Evolutionary conservation across 23 tunicate species (phyloP), one percentile per base, ranked within the genome.

Genomic region (Phallusia fumigata): DNA sequence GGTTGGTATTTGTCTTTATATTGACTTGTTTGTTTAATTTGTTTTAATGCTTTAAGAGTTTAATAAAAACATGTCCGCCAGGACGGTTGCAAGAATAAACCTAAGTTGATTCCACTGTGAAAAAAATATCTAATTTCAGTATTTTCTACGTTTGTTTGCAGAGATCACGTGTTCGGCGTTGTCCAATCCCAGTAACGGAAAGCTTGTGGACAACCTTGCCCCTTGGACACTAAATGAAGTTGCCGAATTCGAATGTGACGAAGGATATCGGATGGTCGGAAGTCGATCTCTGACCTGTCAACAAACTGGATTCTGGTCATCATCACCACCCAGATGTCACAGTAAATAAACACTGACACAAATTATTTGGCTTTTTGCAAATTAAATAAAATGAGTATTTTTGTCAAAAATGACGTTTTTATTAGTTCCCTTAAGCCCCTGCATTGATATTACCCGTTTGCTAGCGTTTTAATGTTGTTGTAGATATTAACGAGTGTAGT

Each of bases 191-290:
- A 74, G 34, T 12, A 65, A 83, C 36, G 87, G 91, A 26, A 32
- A 21, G 52, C 64, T 81, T 32, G 31, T 33, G 0, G n/a, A 65
- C 32, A 32, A 30, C 22, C 77, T 24, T 65, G 77, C 64, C 19
- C 33, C 36, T 5, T 65, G 31, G 35, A 30, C 28, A 0, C 75
- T 81, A 30, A 65, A 81, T 52, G 31, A 35, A 40, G 65, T 86
- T 32, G 80, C 64, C 12, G 24, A 11, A 28, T 87, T 76, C 44
- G 50, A 49, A 18, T 87, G 91, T 53, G 52, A 52, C 6, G 33
- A 32, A 52, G 88, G 88, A 18, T 85, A 85, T 45, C 24, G 40
- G 44, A 26, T 85, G 31, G 19, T 12, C 19, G 89, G 89, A 34
- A 50, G 22, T n/a, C 30, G 53, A 30, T 47, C 19, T 19, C 80